A percentile compares a stretch with the other conserved stretches of the same genome.
Evolutionary conservation across 2,797 vertebrate species (phyloP).

Genomic region (Hoplostethus mediterraneus): DNA sequence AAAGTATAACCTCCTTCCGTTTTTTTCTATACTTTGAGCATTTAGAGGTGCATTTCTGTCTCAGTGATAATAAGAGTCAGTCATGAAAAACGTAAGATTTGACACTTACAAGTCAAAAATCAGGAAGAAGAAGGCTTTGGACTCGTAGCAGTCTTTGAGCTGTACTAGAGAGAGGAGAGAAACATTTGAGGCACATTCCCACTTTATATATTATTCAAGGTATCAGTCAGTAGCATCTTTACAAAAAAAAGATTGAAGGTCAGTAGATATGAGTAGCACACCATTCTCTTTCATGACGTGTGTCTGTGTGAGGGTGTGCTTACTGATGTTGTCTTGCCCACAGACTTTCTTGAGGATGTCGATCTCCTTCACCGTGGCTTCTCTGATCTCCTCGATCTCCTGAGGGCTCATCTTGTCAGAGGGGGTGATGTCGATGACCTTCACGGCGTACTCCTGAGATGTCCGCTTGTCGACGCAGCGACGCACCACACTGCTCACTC

Average conservation of each 20-base stretch:
- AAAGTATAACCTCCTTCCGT: background rate
- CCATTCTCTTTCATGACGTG: background rate
- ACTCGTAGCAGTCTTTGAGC: constrained; percentile 96
- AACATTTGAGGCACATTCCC: background rate
- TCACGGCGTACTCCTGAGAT: constrained; percentile 91
- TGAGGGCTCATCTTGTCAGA: constrained; percentile 89
- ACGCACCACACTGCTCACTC: constrained; percentile 96
- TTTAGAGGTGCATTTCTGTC: background rate
- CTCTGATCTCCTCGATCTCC: constrained; percentile 91
- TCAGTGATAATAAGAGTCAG: background rate
- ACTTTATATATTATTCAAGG: background rate
- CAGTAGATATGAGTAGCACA: background rate
- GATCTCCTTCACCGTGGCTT: constrained; percentile 93
- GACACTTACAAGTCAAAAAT: constrained; percentile 97
- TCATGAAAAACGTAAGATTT: background rate
- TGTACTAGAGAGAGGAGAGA: constrained; percentile 89
- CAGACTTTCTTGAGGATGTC: constrained; percentile 95
- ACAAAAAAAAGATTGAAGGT: background rate
- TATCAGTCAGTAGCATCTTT: background rate
- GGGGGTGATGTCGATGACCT: constrained; percentile 95
- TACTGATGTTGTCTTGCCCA: constrained; percentile 93
- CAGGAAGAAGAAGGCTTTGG: constrained; percentile 96
- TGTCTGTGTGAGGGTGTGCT: constrained; percentile 58
- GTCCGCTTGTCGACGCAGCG: constrained; percentile 92
- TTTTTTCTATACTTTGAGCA: background rate